These are phyloP conservation scores for Drosophila paranaensis DNA, from an alignment of 2,888 invertebrate species.

Conservation along the genomic window DNA sequence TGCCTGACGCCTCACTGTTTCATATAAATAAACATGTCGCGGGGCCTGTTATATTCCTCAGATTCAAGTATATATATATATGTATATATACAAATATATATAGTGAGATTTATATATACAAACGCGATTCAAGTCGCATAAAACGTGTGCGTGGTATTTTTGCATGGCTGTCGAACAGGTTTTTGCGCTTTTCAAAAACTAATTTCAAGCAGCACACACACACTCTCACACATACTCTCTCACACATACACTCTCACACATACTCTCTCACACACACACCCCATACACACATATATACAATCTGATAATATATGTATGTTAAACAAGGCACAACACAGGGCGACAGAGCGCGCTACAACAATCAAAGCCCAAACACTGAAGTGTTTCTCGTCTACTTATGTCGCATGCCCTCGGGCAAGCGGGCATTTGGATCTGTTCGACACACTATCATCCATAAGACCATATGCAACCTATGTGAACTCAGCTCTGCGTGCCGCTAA, in stretches of 20 bases:
- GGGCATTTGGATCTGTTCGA: neutral
- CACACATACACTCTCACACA: neutral
- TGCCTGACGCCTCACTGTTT: slow-evolving; percentile 15
- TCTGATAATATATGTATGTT: slow-evolving; percentile 64
- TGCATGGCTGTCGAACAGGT: slow-evolving; percentile 64
- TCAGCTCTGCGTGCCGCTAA: neutral
- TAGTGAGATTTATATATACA: slow-evolving; percentile 12
- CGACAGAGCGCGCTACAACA: slow-evolving; percentile 2
- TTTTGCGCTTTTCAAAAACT: slow-evolving; percentile 62
- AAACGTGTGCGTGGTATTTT: slow-evolving; percentile 44
- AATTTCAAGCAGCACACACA: slow-evolving; percentile 47
- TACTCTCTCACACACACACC: neutral
- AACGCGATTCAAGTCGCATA: slow-evolving; percentile 2
- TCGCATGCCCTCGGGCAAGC: too few relatives aligned
- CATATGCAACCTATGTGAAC: neutral
- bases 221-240: neutral
- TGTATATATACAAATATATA: slow-evolving; percentile 17
- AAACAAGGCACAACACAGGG: slow-evolving; percentile 28
- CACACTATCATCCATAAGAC: neutral
- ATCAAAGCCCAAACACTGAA: slow-evolving; percentile 5
- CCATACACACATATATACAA: neutral
- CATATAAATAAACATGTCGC: slow-evolving; percentile 53
- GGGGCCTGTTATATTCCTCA: slow-evolving; percentile 37
- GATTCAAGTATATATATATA: slow-evolving; percentile 27
- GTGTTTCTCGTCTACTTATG: slow-evolving; percentile 6